phyloP scores from a whole-genome alignment of 2,888 invertebrate genomes.

The Atethmia centrago region DNA sequence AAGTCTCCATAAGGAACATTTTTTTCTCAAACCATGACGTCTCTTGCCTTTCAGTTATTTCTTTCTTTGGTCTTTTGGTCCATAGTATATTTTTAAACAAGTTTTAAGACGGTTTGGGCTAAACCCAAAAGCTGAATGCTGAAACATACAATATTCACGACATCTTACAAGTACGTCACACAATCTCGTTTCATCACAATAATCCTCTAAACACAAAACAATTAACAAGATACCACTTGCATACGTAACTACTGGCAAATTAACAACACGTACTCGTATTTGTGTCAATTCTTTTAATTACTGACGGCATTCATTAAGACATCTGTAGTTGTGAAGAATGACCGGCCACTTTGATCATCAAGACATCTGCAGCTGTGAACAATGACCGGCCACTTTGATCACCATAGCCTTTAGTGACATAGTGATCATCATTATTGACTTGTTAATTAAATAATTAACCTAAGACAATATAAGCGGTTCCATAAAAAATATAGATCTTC shows the following conservation, averaged over 20 bases:
- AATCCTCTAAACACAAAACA: slow-evolving; percentile 18
- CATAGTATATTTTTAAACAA: too few species aligned
- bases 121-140: background rate
- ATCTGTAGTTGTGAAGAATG: slow-evolving; percentile 31
- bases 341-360: slow-evolving; percentile 59
- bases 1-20: too few species aligned
- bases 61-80: too few species aligned
- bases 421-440: slow-evolving; percentile 30
- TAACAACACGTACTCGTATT: background rate
- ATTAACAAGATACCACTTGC: slow-evolving; percentile 9
- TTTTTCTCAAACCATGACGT: too few species aligned
- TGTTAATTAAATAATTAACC: slow-evolving; percentile 50
- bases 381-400: slow-evolving; percentile 60
- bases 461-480: background rate
- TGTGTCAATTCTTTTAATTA: slow-evolving; percentile 27
- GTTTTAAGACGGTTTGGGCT: too few species aligned
- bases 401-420: slow-evolving; percentile 11
- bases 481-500: slow-evolving; percentile 17
- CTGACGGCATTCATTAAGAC: slow-evolving; percentile 23
- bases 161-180: too few species aligned
- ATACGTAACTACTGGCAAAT: slow-evolving; percentile 32
- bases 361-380: slow-evolving; percentile 23
- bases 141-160: too few species aligned
- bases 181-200: background rate
- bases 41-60: too few species aligned